These are phyloP conservation scores for Channallabes apus DNA, from an alignment of 2,797 vertebrate genomes.

Conservation along the genomic window DNA sequence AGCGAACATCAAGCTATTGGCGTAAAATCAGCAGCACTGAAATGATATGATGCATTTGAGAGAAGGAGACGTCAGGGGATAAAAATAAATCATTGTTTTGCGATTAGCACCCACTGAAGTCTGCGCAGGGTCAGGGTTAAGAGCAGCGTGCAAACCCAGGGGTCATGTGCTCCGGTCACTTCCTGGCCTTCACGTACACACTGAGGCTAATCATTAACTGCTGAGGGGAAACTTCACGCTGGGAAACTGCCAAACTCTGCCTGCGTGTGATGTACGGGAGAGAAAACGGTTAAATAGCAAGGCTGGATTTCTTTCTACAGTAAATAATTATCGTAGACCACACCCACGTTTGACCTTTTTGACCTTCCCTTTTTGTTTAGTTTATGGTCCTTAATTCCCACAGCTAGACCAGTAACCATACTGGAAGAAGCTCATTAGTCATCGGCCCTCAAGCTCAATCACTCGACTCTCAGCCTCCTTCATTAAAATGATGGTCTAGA, in stretches of 20 bases:
- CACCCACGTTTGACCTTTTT: background rate
- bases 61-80: background rate
- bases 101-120: background rate
- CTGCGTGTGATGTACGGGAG: background rate
- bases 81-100: background rate
- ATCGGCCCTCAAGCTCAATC: background rate
- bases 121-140: background rate
- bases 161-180: too few species aligned
- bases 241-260: background rate
- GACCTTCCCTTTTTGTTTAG: background rate
- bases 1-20: background rate
- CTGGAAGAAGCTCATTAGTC: too few species aligned
- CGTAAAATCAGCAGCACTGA: background rate
- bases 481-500: background rate
- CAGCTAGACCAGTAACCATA: background rate
- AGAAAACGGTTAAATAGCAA: background rate
- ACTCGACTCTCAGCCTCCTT: background rate
- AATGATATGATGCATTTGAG: background rate
- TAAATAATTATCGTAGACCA: background rate
- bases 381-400: background rate
- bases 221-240: background rate
- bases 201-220: background rate
- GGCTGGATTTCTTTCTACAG: too few species aligned
- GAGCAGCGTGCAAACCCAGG: background rate
- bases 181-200: background rate